phyloP scores from a whole-genome alignment of 2,888 invertebrate species.

The Scaeva pyrastri region DNA sequence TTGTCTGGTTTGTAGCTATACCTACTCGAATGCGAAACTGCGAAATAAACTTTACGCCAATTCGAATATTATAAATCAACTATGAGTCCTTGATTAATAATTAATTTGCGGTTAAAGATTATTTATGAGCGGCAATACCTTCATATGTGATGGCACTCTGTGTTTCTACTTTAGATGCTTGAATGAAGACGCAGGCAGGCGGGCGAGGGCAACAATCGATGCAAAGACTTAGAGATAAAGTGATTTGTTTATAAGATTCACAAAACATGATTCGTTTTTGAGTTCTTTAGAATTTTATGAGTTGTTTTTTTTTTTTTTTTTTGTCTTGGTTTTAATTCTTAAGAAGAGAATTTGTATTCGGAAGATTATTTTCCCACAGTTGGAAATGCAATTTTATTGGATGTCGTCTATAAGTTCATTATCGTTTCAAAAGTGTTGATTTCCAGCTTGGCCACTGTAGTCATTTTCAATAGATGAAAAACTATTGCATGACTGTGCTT shows the following conservation, averaged over 20 bases:
- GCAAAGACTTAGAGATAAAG: not conserved
- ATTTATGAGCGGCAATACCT: constrained; percentile 58
- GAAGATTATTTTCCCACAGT: not conserved
- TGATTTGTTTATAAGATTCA: not conserved
- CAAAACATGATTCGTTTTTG: not conserved
- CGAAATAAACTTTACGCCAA: constrained; percentile 35
- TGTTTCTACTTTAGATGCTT: not conserved
- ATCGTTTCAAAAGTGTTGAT: too few species aligned
- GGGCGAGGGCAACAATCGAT: not conserved
- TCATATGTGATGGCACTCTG: not conserved
- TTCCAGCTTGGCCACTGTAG: too few species aligned
- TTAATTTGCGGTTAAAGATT: constrained; percentile 81
- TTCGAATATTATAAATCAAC: constrained; percentile 71
- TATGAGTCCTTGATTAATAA: constrained; percentile 82
- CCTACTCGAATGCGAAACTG: not conserved
- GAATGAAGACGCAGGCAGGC: too few species aligned
- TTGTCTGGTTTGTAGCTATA: constrained; percentile 5
- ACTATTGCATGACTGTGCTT: too few species aligned
- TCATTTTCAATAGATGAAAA: too few species aligned
- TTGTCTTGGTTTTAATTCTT: not conserved
- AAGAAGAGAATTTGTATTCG: not conserved
- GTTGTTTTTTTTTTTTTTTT: not conserved
- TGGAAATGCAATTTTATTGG: not conserved
- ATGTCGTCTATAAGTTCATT: too few species aligned
- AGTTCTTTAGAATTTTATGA: constrained; percentile 3